A percentile compares a stretch with the other conserved stretches of the same genome.
Conservation (phyloP, 2,888 invertebrate genomes). For the Automeris io region DNA sequence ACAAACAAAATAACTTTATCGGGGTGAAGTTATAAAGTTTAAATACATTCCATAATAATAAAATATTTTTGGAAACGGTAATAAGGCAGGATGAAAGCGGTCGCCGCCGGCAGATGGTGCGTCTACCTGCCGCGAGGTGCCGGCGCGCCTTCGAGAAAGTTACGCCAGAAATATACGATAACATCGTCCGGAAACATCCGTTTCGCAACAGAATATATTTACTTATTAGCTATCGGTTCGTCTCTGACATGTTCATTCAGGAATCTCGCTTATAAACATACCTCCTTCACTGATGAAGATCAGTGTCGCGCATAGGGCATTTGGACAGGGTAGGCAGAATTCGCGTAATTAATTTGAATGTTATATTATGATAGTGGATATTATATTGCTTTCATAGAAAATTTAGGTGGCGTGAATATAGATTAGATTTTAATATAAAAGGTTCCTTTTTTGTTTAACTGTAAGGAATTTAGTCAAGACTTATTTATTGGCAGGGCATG, state of each 20-base stretch:
- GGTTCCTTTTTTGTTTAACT: too few relatives aligned
- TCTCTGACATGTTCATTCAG: conserved; percentile 16
- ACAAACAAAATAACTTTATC: conserved; percentile 68
- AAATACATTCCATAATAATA: conserved; percentile 68
- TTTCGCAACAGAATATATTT: conserved; percentile 36
- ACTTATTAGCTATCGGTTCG: conserved; percentile 25
- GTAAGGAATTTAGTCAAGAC: too few relatives aligned
- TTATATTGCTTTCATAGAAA: too few relatives aligned
- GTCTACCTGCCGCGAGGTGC: conserved; percentile 52
- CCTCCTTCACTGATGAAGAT: conserved; percentile 3
- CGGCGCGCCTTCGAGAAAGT: conserved; percentile 44
- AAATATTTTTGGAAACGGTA: conserved; percentile 70
- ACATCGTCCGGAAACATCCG: conserved; percentile 37
- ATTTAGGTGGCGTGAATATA: too few relatives aligned
- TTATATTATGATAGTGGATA: too few relatives aligned
- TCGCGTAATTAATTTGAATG: too few relatives aligned
- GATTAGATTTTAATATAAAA: too few relatives aligned
- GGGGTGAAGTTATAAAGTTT: conserved; percentile 56
- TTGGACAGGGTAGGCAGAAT: too few relatives aligned
- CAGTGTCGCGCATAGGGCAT: too few relatives aligned
- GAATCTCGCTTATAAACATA: conserved; percentile 11
- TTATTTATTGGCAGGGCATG: too few relatives aligned
- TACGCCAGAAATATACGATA: conserved; percentile 35
- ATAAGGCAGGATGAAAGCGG: conserved; percentile 69
- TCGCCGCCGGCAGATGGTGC: conserved; percentile 65